A percentile compares a stretch with the other conserved stretches of the same genome.
phyloP scores from a whole-genome alignment of 2,888 invertebrate species.

The Chrysolina haemoptera region DNA sequence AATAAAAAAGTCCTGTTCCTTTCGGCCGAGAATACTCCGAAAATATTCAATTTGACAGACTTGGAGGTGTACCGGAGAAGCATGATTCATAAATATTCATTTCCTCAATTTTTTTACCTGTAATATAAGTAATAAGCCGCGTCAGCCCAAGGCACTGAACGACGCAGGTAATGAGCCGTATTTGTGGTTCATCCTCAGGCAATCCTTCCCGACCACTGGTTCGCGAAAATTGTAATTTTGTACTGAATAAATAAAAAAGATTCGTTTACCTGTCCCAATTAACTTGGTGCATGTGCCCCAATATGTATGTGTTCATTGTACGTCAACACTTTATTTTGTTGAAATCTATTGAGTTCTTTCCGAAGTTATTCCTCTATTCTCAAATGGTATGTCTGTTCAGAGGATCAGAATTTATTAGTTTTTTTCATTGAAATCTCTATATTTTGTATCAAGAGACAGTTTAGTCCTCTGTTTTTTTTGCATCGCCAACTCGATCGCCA shows the following conservation, averaged over 20 bases:
- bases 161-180: conserved; percentile 4
- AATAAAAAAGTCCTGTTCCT: too few relatives aligned
- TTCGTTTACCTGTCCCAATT: neutral
- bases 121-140: conserved; percentile 1
- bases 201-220: neutral
- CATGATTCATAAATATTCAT: conserved; percentile 9
- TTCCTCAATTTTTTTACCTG: neutral
- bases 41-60: neutral
- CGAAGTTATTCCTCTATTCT: too few relatives aligned
- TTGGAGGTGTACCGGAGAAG: neutral
- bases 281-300: neutral
- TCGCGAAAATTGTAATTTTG: conserved; percentile 3
- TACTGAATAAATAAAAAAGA: neutral
- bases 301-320: too few relatives aligned
- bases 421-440: too few relatives aligned
- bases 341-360: too few relatives aligned
- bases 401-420: too few relatives aligned
- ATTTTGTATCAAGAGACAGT: too few relatives aligned
- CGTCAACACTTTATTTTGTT: too few relatives aligned
- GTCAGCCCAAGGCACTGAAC: neutral
- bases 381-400: too few relatives aligned
- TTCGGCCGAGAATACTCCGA: neutral
- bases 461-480: too few relatives aligned
- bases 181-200: conserved; percentile 16
- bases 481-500: too few relatives aligned